A percentile compares a stretch with the other conserved stretches of the same genome.
Conservation (phyloP, 2,113 vertebrate species). For the Urocynchramus pylzowi region DNA sequence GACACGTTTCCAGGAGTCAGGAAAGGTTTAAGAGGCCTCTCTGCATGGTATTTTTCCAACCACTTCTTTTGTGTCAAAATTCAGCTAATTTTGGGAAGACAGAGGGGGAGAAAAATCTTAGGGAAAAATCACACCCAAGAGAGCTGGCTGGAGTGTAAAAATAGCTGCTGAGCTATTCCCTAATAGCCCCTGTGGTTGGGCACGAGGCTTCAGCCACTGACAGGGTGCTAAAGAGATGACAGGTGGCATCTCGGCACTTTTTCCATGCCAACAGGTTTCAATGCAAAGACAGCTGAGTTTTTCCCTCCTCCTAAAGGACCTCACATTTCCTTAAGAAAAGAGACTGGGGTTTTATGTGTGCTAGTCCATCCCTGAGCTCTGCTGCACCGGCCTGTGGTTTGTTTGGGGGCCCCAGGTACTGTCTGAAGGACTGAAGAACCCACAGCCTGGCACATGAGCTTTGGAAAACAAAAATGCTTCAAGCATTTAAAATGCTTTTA, state of each 20-base stretch:
- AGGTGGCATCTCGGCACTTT: background rate
- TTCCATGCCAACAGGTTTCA: background rate
- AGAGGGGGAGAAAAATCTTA: background rate
- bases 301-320: background rate
- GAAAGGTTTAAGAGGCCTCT: background rate
- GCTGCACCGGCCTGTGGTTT: background rate
- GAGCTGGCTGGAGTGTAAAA: background rate
- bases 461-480: background rate
- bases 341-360: background rate
- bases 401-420: background rate
- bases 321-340: background rate
- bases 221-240: background rate
- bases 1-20: background rate
- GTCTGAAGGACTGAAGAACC: background rate
- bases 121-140: background rate
- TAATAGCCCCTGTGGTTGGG: background rate
- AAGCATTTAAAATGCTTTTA: background rate
- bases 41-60: background rate
- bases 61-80: background rate
- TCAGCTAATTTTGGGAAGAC: background rate
- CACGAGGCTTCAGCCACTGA: background rate
- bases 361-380: background rate
- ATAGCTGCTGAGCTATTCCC: background rate
- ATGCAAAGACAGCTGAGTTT: background rate
- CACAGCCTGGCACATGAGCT: fast-evolving